Evolutionary conservation across 2,888 invertebrate genomes (phyloP).

Genomic region (Parnassius apollo): DNA sequence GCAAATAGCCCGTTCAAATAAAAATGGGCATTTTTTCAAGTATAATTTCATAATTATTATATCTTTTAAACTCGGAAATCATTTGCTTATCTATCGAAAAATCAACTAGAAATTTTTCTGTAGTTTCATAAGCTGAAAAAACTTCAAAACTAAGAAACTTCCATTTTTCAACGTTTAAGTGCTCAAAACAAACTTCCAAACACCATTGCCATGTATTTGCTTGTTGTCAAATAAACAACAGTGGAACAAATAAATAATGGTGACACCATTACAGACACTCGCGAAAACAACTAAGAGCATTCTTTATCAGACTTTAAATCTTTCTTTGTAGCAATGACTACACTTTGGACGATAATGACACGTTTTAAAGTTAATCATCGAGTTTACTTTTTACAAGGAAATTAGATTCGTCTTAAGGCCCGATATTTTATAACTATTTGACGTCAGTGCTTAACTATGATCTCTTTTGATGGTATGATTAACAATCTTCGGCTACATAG

Average conservation of each 20-base stretch:
- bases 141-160: conserved; percentile 5
- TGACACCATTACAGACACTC: conserved; percentile 17
- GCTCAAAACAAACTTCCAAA: conserved; percentile 1
- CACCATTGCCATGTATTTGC: conserved; percentile 10
- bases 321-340: conserved; percentile 9
- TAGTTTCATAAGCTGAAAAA: not conserved
- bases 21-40: too few relatives aligned
- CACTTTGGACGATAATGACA: conserved; percentile 12
- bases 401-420: too few relatives aligned
- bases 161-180: conserved; percentile 23
- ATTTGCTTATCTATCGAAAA: too few relatives aligned
- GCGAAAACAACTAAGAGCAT: conserved; percentile 12
- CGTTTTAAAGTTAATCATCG: not conserved
- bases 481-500: too few relatives aligned
- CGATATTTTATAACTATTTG: too few relatives aligned
- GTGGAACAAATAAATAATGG: conserved; percentile 28
- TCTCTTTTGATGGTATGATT: too few relatives aligned
- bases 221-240: conserved; percentile 29
- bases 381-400: not conserved
- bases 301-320: conserved; percentile 16
- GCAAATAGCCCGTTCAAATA: too few relatives aligned
- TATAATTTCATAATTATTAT: too few relatives aligned
- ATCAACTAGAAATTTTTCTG: too few relatives aligned
- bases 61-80: too few relatives aligned
- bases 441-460: too few relatives aligned